Evolutionary conservation across 2,113 vertebrate species (phyloP).

Genomic region (Phalacrocorax carbo): DNA sequence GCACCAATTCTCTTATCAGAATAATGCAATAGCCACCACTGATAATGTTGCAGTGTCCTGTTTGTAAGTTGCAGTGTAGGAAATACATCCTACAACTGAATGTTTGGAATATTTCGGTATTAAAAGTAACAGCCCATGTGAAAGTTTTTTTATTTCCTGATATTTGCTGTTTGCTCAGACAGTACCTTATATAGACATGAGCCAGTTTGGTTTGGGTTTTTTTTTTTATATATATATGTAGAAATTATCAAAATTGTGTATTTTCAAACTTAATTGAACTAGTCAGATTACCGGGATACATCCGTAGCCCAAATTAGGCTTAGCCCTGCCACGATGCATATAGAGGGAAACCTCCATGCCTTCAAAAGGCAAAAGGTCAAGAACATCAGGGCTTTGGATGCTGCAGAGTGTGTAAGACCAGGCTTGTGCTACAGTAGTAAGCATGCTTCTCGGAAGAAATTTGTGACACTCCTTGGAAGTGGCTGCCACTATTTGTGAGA

Average conservation of each 20-base stretch:
- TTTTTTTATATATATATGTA: neutral
- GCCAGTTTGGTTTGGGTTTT: neutral
- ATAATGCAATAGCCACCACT: neutral
- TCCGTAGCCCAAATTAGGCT: neutral
- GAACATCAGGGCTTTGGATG: neutral
- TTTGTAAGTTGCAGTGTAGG: neutral
- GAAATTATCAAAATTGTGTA: neutral
- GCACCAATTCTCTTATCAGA: neutral
- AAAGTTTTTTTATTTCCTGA: neutral
- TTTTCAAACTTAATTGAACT: neutral
- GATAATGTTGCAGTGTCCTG: neutral
- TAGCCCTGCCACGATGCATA: neutral
- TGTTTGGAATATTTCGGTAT: neutral
- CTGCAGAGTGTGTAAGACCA: neutral
- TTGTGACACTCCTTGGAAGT: neutral
- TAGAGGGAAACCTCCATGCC: neutral
- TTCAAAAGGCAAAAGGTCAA: neutral
- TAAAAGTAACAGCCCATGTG: neutral
- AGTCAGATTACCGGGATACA: neutral
- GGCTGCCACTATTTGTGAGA: neutral
- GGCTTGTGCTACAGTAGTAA: neutral
- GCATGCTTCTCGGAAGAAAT: neutral
- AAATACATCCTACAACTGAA: neutral
- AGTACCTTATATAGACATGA: neutral
- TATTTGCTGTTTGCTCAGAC: neutral